phyloP scores from a whole-genome alignment of 2,888 invertebrate genomes.

The Ophioninae sp. region DNA sequence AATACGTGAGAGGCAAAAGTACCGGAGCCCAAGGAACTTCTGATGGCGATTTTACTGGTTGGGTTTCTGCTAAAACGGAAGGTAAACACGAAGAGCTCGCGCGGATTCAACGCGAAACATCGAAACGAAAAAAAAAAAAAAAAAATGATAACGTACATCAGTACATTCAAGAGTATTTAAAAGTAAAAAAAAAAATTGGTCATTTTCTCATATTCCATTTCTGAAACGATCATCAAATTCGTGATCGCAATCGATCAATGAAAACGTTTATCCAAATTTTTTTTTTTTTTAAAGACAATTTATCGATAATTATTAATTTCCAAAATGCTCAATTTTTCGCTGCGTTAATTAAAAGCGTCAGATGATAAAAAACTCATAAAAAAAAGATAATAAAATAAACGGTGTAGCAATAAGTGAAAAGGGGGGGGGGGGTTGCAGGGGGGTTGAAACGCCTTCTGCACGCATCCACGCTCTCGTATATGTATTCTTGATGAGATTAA shows the following conservation, averaged over 20 bases:
- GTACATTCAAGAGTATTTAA: no score
- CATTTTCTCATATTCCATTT: constrained; percentile 6
- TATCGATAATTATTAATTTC: no score
- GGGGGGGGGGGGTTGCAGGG: no score
- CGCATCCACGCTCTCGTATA: constrained; percentile 48
- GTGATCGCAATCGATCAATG: constrained; percentile 8
- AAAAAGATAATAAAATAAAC: constrained; percentile 59
- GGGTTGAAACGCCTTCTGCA: constrained; percentile 63
- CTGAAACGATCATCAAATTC: background rate
- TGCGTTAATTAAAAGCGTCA: no score
- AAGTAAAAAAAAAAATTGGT: constrained; percentile 23
- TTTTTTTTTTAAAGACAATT: no score
- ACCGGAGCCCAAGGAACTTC: constrained; percentile 37
- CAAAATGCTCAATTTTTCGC: no score
- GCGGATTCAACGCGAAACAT: constrained; percentile 9
- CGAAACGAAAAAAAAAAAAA: no score
- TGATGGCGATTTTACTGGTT: constrained; percentile 30
- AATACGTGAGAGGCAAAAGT: constrained; percentile 37
- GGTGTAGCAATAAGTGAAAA: constrained; percentile 36
- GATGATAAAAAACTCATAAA: no score
- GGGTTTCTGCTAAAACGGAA: constrained; percentile 50
- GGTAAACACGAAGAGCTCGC: constrained; percentile 55
- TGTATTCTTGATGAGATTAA: constrained; percentile 73
- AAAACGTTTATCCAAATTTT: no score
- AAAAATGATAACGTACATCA: no score